Evolutionary conservation across 35 echinoderm and acorn worm genomes (phyloP).

Genomic region (Chiridota heheva): DNA sequence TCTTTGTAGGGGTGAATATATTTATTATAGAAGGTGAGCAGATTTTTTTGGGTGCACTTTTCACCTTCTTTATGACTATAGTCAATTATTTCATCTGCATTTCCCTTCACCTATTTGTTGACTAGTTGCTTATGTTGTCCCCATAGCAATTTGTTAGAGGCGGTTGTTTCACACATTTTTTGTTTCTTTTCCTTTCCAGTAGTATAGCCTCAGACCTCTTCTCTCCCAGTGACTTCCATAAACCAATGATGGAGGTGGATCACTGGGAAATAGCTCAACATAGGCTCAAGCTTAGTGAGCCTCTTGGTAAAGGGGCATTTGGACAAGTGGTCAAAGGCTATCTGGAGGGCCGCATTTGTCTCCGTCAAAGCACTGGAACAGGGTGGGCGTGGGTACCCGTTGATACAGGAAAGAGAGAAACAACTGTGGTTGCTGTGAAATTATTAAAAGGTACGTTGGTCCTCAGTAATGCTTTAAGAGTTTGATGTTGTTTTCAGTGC

Average conservation of each 20-base stretch:
- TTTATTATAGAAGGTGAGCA: too few relatives aligned
- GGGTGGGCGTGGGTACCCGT: conserved; percentile 44
- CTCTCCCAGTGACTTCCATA: conserved; percentile 42
- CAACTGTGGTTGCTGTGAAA: conserved; percentile 79
- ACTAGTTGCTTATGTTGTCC: too few relatives aligned
- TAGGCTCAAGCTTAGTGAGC: conserved; percentile 55
- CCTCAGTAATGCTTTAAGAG: not conserved
- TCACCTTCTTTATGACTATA: too few relatives aligned
- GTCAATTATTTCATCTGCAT: too few relatives aligned
- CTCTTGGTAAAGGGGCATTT: conserved; percentile 89
- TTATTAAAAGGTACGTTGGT: conserved; percentile 81
- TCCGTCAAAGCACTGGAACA: conserved; percentile 30
- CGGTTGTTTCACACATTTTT: too few relatives aligned
- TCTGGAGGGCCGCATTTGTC: conserved; percentile 60
- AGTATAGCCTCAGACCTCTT: conserved; percentile 40
- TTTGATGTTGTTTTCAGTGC: not conserved
- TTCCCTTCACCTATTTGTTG: too few relatives aligned
- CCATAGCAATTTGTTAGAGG: too few relatives aligned
- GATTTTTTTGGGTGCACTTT: too few relatives aligned
- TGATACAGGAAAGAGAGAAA: conserved; percentile 57
- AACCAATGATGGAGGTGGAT: conserved; percentile 56
- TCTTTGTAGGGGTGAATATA: too few relatives aligned
- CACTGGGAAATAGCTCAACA: conserved; percentile 83
- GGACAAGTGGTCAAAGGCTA: conserved; percentile 83
- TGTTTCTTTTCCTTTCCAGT: conserved; percentile 1